Base-by-base conservation (phyloP, 2,797 vertebrate genomes). In the Hydrolagus colliei region DNA sequence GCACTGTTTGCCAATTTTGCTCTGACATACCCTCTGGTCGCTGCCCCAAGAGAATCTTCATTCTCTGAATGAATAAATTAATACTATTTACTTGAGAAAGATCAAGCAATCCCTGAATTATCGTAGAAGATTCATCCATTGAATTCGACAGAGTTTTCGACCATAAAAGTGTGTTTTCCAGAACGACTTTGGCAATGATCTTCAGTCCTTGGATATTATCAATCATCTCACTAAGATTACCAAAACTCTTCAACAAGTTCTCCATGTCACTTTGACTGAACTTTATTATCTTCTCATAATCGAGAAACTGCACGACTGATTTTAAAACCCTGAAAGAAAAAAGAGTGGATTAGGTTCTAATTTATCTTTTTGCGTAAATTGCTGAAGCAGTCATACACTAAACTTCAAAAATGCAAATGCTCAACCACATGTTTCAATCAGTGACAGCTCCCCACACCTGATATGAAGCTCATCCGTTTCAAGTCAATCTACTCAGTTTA, bases 281-380 rank as follows among this genome's bases (percentile, higher is more conserved):
- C 13, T 52, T 63, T 27, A 86, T 20, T 1, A 84, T 61, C 0
- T 73, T 65, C 18, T 86, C 13, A 7, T 20, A 13, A 18, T 72
- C 80, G 35, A 86, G 61, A 63, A 84, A 22, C 59, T 84, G 27
- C 76, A 86, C 52, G 0, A 2, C 32, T 41, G 78, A 52, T 62
- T 73, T 72, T 22, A 82, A 27, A 82, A 86, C 59, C 86, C 86
- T 86, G 72, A 72, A 71, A 82, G 61, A 84, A 63, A 73, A 59
- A 72, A 73, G 18, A 76, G 5, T n/a, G 41, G 22, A 1, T 75
- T 63, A 86, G 20, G 20, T 76, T 52, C 9, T 7, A 0, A 59
- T 20, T 1, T 52, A 52, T 52, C 41, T 52, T 52, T 52, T 52
- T 52, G 41, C 41, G 1, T 52, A 52, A 52, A 52, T 52, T 52